These are phyloP conservation scores for Lycophotia porphyrea DNA, from an alignment of 2,888 invertebrate genomes.

Conservation along the genomic window DNA sequence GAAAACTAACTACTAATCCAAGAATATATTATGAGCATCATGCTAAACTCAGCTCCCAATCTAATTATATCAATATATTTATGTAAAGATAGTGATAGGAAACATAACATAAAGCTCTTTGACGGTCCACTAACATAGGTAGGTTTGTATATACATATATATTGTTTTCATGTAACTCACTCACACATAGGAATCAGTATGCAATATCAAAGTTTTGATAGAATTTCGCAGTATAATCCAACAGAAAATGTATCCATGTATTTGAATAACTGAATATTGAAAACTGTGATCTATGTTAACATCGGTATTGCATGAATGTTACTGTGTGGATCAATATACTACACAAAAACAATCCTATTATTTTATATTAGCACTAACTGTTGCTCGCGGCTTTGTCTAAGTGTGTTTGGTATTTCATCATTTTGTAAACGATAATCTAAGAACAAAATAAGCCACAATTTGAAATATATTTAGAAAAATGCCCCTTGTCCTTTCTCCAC, in stretches of 20 bases:
- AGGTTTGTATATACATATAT: not conserved
- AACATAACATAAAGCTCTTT: not conserved
- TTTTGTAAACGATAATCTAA: not conserved
- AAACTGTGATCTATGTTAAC: slow-evolving; percentile 42
- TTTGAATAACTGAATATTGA: slow-evolving; percentile 55
- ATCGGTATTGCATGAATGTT: slow-evolving; percentile 20
- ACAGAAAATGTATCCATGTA: slow-evolving; percentile 39
- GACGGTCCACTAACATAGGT: not conserved
- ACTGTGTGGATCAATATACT: not conserved
- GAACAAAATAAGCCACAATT: not conserved
- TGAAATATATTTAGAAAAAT: not conserved
- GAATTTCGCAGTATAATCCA: slow-evolving; percentile 41
- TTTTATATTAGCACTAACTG: not conserved
- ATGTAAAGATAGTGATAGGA: not conserved
- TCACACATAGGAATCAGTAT: slow-evolving; percentile 9
- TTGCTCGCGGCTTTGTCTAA: not conserved
- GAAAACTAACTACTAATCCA: not conserved
- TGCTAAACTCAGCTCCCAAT: not conserved
- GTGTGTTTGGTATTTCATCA: not conserved
- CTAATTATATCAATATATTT: not conserved
- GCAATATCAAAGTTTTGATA: slow-evolving; percentile 37
- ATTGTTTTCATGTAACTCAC: slow-evolving; percentile 1
- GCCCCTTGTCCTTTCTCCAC: not conserved
- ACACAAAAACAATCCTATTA: not conserved
- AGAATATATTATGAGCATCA: not conserved